These are phyloP conservation scores for Abrostola triplasia DNA, from an alignment of 2,888 invertebrate species.

Conservation along the genomic window DNA sequence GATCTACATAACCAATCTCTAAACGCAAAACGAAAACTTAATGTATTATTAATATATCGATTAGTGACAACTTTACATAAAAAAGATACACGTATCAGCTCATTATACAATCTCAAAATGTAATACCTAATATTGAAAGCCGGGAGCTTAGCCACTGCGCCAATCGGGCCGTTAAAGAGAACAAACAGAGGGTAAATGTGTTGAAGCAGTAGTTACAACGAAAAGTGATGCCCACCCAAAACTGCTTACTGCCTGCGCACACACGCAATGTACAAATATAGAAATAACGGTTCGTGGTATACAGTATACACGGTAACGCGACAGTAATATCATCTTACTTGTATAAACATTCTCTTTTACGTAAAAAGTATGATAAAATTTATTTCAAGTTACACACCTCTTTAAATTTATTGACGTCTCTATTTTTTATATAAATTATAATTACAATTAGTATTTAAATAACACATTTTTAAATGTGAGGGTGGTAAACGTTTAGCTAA, in stretches of 20 bases:
- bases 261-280: slow-evolving; percentile 5
- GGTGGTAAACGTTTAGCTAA: slow-evolving; percentile 7
- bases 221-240: neutral
- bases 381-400: too few relatives aligned
- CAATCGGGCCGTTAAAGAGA: neutral
- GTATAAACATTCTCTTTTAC: neutral
- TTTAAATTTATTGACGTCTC: too few relatives aligned
- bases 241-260: slow-evolving; percentile 3
- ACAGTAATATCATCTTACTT: slow-evolving; percentile 2
- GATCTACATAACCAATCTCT: too few relatives aligned
- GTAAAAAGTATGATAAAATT: too few relatives aligned
- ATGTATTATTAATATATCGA: too few relatives aligned
- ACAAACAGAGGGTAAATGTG: slow-evolving; percentile 2
- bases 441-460: too few relatives aligned
- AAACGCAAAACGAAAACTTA: too few relatives aligned
- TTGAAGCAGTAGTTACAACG: slow-evolving; percentile 2
- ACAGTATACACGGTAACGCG: neutral
- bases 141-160: neutral
- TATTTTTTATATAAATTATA: too few relatives aligned
- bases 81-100: neutral
- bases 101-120: neutral
- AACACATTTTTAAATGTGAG: too few relatives aligned
- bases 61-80: too few relatives aligned
- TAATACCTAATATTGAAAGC: neutral
- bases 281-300: slow-evolving; percentile 10